Evolutionary conservation across 2,113 vertebrate species (phyloP), one percentile per base, ranked within the genome.

Genomic region (Aix galericulata): DNA sequence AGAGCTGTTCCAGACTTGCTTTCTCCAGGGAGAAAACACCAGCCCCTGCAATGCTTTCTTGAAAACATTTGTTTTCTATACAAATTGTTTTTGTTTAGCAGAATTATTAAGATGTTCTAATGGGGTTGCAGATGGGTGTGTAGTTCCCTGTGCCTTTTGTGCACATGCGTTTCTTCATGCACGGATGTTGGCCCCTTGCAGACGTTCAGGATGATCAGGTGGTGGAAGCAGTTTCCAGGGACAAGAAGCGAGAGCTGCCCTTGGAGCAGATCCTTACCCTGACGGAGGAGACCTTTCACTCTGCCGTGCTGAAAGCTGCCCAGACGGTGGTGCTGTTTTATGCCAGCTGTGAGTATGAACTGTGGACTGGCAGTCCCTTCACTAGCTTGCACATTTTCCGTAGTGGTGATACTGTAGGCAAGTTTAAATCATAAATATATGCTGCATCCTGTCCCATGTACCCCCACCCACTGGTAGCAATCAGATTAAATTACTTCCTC

Each of bases 201-300:
- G 99, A 97, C 42, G 62, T 97, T 53, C 97, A 99, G 94, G 99
- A 99, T 42, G 99, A 99, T 93, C 98, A 99, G 93, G 98, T 99
- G 56, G 98, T 98, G 14, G 98, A 98, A 67, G 98, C 98, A 2
- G 97, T 99, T 72, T 98, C 98, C 88, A 97, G 98, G 94, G 98
- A 98, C 58, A 98, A 98, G 78, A 98, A 97, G 59, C 71, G 91
- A n/a, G 62, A 95, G 26, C 96, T 97, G 56, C 97, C 98, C 81
- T 63, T 98, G 96, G 98, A 98, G 38, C 94, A 97, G 6, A 89
- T 99, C 38, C 94, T 89, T 42, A 97, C 98, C 5, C 95, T 99
- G 38, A 99, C 98, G 2, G 98, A 98, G 34, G 98, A 99, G 17
- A 98, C 97, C 13, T 99, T 99, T 96, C 95, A 88, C 40, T 5